Evolutionary conservation across 2,888 invertebrate genomes (phyloP).

Genomic region (Polietes domitor): DNA sequence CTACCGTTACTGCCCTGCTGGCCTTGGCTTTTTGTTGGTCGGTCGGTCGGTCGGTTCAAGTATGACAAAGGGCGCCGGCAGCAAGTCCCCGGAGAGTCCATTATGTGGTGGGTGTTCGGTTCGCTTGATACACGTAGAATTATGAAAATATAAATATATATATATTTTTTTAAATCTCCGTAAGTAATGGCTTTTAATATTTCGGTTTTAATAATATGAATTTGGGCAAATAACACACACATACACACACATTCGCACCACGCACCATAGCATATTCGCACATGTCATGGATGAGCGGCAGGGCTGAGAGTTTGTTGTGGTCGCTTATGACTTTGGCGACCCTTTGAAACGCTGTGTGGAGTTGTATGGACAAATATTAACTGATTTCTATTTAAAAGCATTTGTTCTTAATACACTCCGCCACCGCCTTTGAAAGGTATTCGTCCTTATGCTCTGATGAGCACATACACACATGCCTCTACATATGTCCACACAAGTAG

Average conservation of each 20-base stretch:
- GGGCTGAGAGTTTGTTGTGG: constrained; percentile 15
- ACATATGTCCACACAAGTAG: not conserved
- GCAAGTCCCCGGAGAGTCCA: not conserved
- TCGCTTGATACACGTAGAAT: constrained; percentile 34
- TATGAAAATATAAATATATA: constrained; percentile 36
- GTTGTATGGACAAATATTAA: constrained; percentile 1
- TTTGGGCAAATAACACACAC: not conserved
- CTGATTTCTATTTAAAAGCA: not conserved
- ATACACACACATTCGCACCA: not conserved
- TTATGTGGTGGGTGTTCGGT: not conserved
- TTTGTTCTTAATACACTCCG: not conserved
- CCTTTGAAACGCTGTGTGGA: not conserved
- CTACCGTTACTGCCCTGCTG: not conserved
- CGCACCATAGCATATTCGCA: not conserved
- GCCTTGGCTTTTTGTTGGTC: not conserved
- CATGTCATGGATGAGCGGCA: constrained; percentile 11
- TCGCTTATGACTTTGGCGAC: constrained; percentile 16
- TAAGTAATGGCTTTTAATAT: constrained; percentile 51
- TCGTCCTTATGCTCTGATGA: not conserved
- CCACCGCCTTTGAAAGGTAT: not conserved
- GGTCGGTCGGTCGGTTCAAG: not conserved
- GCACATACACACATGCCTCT: not conserved
- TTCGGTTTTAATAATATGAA: constrained; percentile 31
- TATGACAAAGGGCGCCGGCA: not conserved
- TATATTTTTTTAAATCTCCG: constrained; percentile 32